phyloP scores from a whole-genome alignment of 2,113 vertebrate species.

The Oreocharis arfaki region DNA sequence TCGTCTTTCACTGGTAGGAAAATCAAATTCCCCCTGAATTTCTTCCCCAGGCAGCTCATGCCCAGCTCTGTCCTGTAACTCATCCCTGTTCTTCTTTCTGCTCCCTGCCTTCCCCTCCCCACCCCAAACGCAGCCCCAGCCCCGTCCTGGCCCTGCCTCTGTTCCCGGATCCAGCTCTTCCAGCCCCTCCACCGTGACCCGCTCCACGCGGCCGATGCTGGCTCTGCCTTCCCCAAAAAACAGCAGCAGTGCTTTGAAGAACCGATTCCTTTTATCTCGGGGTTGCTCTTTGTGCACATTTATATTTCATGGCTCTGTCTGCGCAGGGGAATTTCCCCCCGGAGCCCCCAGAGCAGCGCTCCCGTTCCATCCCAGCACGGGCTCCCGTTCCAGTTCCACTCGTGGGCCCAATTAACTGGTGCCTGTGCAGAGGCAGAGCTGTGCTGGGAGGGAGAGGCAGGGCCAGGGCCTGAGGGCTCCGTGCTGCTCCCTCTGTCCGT shows the following conservation, averaged over 20 bases:
- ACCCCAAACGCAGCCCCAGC: neutral
- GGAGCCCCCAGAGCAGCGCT: neutral
- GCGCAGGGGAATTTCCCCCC: neutral
- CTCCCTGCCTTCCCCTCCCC: neutral
- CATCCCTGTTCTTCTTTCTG: neutral
- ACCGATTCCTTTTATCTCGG: neutral
- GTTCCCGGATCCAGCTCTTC: neutral
- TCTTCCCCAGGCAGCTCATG: neutral
- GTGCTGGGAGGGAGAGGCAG: neutral
- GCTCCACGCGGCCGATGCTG: accelerated
- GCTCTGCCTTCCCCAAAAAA: neutral
- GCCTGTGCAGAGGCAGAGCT: neutral
- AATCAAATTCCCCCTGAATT: neutral
- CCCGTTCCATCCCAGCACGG: neutral
- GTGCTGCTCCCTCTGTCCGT: accelerated
- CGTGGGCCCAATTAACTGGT: neutral
- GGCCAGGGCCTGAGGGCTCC: neutral
- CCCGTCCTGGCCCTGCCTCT: neutral
- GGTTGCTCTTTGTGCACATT: neutral
- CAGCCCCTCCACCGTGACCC: accelerated
- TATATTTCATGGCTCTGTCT: neutral
- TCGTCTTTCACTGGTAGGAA: accelerated
- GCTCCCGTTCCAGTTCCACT: neutral
- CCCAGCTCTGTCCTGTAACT: neutral
- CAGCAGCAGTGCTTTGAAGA: neutral